Conservation (phyloP, 2,888 invertebrate species). For the Lepidochitona cinerea region DNA sequence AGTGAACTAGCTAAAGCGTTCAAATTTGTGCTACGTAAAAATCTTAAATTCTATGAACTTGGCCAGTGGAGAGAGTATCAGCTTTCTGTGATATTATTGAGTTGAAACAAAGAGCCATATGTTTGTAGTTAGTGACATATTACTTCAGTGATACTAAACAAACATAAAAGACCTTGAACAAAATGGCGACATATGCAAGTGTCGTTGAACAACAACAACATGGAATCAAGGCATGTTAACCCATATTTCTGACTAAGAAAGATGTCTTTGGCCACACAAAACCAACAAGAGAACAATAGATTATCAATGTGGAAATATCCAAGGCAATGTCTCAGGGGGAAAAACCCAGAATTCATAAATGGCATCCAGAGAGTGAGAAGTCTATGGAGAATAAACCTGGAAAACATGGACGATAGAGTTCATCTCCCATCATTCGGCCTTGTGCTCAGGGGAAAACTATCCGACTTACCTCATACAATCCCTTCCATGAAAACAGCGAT, state of each 20-base stretch:
- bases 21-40: too few relatives aligned
- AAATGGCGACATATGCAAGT: neutral
- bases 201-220: neutral
- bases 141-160: too few relatives aligned
- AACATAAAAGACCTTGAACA: too few relatives aligned
- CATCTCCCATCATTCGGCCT: neutral
- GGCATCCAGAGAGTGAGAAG: neutral
- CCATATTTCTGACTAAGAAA: neutral
- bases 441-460: neutral
- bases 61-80: too few relatives aligned
- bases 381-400: neutral
- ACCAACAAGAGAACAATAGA: neutral
- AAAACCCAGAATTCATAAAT: neutral
- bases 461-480: neutral
- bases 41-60: too few relatives aligned
- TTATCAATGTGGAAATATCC: neutral
- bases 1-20: too few relatives aligned
- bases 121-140: too few relatives aligned
- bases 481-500: neutral
- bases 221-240: neutral
- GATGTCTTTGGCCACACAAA: neutral
- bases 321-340: neutral
- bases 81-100: too few relatives aligned
- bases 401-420: neutral
- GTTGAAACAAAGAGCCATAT: too few relatives aligned